These are phyloP conservation scores for Tetraodon nigroviridis DNA, from an alignment of 2,113 vertebrate genomes.

Conservation along the genomic window DNA sequence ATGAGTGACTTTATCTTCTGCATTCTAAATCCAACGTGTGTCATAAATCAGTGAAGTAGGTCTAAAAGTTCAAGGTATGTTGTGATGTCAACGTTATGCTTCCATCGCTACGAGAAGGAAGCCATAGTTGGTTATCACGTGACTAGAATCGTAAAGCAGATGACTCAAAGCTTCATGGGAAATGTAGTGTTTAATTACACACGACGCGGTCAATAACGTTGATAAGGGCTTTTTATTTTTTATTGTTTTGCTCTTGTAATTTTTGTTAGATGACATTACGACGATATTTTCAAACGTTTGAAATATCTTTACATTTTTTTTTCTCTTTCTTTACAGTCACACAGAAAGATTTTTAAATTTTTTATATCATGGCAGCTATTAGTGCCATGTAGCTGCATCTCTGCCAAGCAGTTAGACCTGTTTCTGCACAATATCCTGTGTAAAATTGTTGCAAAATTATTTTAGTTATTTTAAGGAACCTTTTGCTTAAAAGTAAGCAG, in stretches of 20 bases:
- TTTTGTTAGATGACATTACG: no score
- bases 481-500: slow-evolving; percentile 14
- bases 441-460: slow-evolving; percentile 20
- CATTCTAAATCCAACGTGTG: slow-evolving; percentile 65
- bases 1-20: slow-evolving; percentile 97
- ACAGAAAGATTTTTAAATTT: no score
- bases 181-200: slow-evolving; percentile 34
- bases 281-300: no score
- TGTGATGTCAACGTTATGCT: slow-evolving; percentile 46
- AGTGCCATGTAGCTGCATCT: slow-evolving; percentile 10
- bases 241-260: neutral
- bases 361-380: neutral
- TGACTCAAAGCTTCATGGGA: slow-evolving; percentile 43
- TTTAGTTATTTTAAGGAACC: slow-evolving; percentile 21
- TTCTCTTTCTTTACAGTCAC: no score
- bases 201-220: neutral
- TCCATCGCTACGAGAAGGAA: slow-evolving; percentile 53
- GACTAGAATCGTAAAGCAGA: slow-evolving; percentile 26
- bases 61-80: slow-evolving; percentile 6
- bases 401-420: slow-evolving; percentile 18
- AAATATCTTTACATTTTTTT: no score
- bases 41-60: neutral
- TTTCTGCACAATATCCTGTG: slow-evolving; percentile 8
- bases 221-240: neutral
- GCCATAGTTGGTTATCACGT: slow-evolving; percentile 72